These are phyloP conservation scores for Suricata suricatta DNA, from an alignment of 2,113 vertebrate species.

Conservation along the genomic window DNA sequence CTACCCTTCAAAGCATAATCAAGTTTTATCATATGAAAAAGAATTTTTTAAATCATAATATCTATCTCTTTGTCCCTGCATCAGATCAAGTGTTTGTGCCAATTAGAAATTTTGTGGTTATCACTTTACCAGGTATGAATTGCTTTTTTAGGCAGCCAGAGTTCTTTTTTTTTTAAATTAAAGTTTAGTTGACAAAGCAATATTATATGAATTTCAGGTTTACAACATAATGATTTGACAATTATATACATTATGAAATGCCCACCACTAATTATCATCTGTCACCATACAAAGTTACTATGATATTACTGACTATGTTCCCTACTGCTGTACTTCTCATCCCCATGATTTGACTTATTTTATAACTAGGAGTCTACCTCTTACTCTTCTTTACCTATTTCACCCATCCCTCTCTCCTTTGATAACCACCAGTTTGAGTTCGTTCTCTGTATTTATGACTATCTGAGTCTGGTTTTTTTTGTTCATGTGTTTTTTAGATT, in stretches of 20 bases:
- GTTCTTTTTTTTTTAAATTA: neutral
- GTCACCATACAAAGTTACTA: neutral
- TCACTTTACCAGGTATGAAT: neutral
- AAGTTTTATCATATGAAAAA: conserved; percentile 28
- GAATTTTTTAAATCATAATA: neutral
- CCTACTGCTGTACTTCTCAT: neutral
- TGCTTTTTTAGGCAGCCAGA: neutral
- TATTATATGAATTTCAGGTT: neutral
- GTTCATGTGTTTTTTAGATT: neutral
- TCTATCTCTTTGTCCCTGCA: neutral
- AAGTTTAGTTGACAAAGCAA: neutral
- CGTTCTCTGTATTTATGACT: neutral
- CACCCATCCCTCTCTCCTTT: neutral
- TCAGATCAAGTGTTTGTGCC: neutral
- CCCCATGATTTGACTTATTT: neutral
- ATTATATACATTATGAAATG: neutral
- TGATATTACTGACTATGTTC: neutral
- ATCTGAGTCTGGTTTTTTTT: neutral
- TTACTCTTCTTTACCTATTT: neutral
- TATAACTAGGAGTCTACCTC: neutral
- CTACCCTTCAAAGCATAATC: neutral
- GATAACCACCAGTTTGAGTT: neutral
- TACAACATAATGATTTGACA: neutral
- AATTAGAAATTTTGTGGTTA: neutral
- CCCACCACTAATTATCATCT: neutral